phyloP scores from a whole-genome alignment of 2,888 invertebrate genomes.

The Priocnemis perturbator region DNA sequence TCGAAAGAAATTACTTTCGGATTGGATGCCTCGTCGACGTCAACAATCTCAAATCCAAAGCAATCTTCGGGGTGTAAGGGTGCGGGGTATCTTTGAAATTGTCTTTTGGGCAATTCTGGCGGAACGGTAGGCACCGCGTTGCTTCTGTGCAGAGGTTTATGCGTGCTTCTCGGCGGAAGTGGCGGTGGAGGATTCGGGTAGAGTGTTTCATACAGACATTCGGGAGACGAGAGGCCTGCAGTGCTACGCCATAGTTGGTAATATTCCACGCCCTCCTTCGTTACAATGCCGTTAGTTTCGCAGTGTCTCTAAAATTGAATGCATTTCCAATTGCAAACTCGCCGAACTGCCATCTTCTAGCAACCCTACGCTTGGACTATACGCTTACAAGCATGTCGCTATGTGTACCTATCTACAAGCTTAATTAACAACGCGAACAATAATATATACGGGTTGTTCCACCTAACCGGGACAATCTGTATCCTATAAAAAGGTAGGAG shows the following conservation, averaged over 20 bases:
- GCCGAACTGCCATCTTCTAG: no score
- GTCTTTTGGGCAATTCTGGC: constrained; percentile 83
- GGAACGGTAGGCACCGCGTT: constrained; percentile 78
- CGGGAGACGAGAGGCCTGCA: constrained; percentile 65
- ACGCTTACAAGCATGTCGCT: no score
- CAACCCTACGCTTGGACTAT: no score
- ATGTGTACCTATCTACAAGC: no score
- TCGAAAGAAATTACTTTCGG: constrained; percentile 59
- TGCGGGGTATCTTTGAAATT: constrained; percentile 80
- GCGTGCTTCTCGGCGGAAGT: constrained; percentile 83
- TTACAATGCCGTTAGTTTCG: constrained; percentile 56
- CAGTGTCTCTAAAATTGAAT: constrained; percentile 59
- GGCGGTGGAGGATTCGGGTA: constrained; percentile 77
- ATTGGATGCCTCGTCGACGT: constrained; percentile 82
- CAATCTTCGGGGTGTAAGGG: constrained; percentile 83
- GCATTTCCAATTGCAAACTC: neutral
- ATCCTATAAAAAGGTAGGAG: neutral
- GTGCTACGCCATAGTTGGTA: constrained; percentile 73
- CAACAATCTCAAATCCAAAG: constrained; percentile 89
- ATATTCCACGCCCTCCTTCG: constrained; percentile 69
- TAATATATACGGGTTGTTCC: neutral
- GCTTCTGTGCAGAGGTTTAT: constrained; percentile 86
- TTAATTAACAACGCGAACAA: no score
- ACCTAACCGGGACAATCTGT: no score
- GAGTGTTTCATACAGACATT: constrained; percentile 64